phyloP scores from a whole-genome alignment of 2,888 invertebrate genomes.

The Ectropis crepuscularia region DNA sequence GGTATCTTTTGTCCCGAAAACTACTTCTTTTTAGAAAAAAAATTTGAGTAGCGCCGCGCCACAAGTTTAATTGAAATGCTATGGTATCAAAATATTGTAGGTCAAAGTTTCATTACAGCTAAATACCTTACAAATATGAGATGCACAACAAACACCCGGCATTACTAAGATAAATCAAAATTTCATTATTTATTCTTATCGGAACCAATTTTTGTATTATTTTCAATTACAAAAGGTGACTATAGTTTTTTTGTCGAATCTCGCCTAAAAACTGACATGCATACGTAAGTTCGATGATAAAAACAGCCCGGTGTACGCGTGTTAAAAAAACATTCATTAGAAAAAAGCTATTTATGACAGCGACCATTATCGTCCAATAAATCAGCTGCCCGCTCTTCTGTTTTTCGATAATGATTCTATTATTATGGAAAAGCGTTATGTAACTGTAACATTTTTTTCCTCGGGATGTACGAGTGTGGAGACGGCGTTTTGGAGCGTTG shows the following conservation, averaged over 20 bases:
- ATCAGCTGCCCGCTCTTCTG: conserved; percentile 85
- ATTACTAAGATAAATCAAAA: conserved; percentile 5
- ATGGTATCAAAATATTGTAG: no score
- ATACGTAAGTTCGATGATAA: conserved; percentile 74
- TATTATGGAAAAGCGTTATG: conserved; percentile 85
- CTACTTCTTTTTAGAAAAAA: no score
- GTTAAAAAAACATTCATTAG: conserved; percentile 75
- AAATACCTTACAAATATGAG: neutral
- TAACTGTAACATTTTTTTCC: conserved; percentile 82
- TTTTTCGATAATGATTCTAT: conserved; percentile 85
- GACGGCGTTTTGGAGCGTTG: conserved; percentile 36
- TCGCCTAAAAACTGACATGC: conserved; percentile 59
- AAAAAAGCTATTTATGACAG: conserved; percentile 85
- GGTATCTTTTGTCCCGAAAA: no score
- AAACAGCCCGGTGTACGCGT: conserved; percentile 74
- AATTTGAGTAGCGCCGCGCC: no score
- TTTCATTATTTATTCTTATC: conserved; percentile 28
- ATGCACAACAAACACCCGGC: conserved; percentile 17
- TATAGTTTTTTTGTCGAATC: conserved; percentile 48
- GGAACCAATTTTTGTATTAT: conserved; percentile 43
- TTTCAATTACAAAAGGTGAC: conserved; percentile 65
- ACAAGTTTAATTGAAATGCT: no score
- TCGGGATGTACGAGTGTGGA: conserved; percentile 56
- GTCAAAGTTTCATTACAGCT: no score
- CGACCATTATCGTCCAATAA: conserved; percentile 83